A percentile compares a stretch with the other conserved stretches of the same genome.
Evolutionary conservation across 2,113 vertebrate species (phyloP).

Genomic region (Brachyhypopomus occidentalis): DNA sequence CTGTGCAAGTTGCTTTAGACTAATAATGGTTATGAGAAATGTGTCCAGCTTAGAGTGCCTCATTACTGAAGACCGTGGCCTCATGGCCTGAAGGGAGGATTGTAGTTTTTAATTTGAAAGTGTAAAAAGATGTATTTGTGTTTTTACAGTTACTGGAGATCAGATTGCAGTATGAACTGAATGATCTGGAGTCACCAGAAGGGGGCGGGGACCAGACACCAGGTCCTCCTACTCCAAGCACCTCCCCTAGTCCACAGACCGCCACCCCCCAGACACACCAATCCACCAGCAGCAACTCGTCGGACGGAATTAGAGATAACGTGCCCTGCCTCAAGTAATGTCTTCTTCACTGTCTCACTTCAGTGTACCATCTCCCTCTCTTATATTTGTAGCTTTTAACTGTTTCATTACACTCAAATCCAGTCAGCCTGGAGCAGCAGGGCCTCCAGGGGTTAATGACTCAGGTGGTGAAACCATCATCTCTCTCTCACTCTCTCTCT

Average conservation of each 20-base stretch:
- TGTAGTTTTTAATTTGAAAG: not conserved
- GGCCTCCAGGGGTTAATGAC: conserved; percentile 12
- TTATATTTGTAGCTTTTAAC: too few species aligned
- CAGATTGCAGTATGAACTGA: conserved; percentile 90
- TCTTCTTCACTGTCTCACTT: not conserved
- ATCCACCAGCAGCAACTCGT: conserved; percentile 95
- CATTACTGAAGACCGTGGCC: not conserved
- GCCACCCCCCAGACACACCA: conserved; percentile 87
- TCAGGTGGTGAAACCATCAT: not conserved
- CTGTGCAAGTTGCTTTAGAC: too few species aligned
- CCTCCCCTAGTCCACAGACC: conserved; percentile 85
- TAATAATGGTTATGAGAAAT: not conserved
- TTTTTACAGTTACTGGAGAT: conserved; percentile 88
- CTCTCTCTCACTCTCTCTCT: not conserved
- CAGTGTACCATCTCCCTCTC: not conserved
- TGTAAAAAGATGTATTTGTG: conserved; percentile 32
- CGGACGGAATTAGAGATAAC: conserved; percentile 90
- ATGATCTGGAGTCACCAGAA: conserved; percentile 91
- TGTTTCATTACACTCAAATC: not conserved
- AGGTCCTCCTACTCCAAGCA: conserved; percentile 82
- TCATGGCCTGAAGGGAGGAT: not conserved
- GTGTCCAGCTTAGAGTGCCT: not conserved
- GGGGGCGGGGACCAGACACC: conserved; percentile 82
- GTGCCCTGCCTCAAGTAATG: conserved; percentile 93
- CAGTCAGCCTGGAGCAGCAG: not conserved